Base-by-base conservation (phyloP, 2,113 vertebrate genomes). In the Arothron firmamentum region DNA sequence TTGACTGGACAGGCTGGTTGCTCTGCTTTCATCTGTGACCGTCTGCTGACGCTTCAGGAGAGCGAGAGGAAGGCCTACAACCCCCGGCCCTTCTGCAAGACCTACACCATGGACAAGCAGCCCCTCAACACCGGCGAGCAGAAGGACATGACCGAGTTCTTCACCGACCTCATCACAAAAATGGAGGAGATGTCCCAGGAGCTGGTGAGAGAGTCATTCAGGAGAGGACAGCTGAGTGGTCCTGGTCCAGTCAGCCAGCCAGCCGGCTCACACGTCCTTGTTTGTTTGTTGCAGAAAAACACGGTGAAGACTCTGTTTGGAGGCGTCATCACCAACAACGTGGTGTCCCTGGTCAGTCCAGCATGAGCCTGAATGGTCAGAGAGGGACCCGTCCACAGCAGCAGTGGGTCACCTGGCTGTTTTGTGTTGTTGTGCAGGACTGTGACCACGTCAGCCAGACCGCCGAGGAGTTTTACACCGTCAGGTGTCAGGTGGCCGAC, bases 121-220 rank as follows among this genome's bases (percentile, higher is more conserved):
- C 97, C 97, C 1, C 90, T 99, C 16, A 99, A 99, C 90, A 99
- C 97, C 0, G 97, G 97, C 1, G 97, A 99, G 66, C 97, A 99
- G 87, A 99, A 98, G 56, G 96, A 99, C 89, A 98, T 99, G 97
- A 99, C 97, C 0, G 97, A 99, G 78, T 99, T 99, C 87, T 99
- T 99, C 87, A 99, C 97, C 0, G 97, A 99, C 89, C 90, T 99
- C 14, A 99, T 99, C 85, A 99, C 97, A 72, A 98, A 99, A 91
- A 98, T 99, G 55, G 97, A 99, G 87, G 97, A 99, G 89, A 99
- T 99, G 97, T 98, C 95, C 70, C 94, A 93, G 79, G 97, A 98
- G 72, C 87, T 98, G 93, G 97, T 99, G 81, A 50, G 34, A n/a
- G 15, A 16, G 43, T 8, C 11, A 0, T 45, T 8, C 16, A 16